Percentiles rank a stretch among this genome's conserved stretches.
Evolutionary conservation across 2,888 invertebrate species (phyloP).

Genomic region (Pammene aurita): DNA sequence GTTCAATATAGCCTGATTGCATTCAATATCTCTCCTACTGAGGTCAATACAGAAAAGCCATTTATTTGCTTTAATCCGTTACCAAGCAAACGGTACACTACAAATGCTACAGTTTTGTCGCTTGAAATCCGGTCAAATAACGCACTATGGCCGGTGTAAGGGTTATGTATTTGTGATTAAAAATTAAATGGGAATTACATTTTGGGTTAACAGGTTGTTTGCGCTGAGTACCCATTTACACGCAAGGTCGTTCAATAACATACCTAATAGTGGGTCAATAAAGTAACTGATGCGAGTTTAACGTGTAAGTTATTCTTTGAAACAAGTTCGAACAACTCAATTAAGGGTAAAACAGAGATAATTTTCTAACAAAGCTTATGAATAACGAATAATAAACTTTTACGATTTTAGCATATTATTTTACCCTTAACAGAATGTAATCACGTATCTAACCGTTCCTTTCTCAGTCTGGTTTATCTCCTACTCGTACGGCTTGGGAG

Average conservation of each 20-base stretch:
- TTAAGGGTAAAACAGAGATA: too few species aligned
- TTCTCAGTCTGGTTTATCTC: too few species aligned
- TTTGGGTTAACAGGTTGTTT: constrained; percentile 13
- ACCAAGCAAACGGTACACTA: constrained; percentile 33
- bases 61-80: constrained; percentile 29
- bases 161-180: constrained; percentile 19
- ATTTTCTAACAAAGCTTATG: too few species aligned
- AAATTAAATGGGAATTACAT: neutral
- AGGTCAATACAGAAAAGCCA: constrained; percentile 20
- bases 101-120: constrained; percentile 31
- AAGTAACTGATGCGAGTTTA: neutral
- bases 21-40: neutral
- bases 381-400: too few species aligned
- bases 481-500: too few species aligned
- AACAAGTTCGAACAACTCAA: too few species aligned
- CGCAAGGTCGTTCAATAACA: constrained; percentile 2
- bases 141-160: constrained; percentile 12
- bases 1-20: constrained; percentile 11
- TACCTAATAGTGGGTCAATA: neutral
- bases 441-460: too few species aligned
- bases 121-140: constrained; percentile 31
- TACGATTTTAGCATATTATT: too few species aligned
- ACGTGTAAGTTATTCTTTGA: too few species aligned
- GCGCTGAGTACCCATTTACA: neutral
- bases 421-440: too few species aligned